Conservation (phyloP, 1,140 invertebrate species). For the Venturia canescens region DNA sequence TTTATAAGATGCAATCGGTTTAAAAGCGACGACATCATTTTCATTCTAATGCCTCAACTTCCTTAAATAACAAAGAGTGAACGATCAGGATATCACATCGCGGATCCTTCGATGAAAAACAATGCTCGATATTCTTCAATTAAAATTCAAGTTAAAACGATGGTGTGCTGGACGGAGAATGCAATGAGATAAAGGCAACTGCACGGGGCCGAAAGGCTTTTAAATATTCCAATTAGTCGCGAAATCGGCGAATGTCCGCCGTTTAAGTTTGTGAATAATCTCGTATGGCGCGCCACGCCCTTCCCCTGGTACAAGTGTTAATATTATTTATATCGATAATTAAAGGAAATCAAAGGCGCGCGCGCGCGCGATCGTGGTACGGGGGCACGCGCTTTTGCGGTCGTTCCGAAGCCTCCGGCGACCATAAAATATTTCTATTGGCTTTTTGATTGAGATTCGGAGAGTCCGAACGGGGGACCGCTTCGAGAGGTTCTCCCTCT, state of each 20-base stretch:
- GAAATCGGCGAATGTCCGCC: slow-evolving; percentile 38
- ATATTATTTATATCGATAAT: slow-evolving; percentile 70
- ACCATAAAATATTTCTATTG: slow-evolving; percentile 68
- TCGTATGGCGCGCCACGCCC: slow-evolving; percentile 30
- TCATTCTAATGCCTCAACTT: too few relatives aligned
- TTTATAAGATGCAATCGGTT: too few relatives aligned
- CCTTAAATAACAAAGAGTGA: too few relatives aligned
- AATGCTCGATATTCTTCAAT: too few relatives aligned
- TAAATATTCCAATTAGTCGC: slow-evolving; percentile 37
- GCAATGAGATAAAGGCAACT: too few relatives aligned
- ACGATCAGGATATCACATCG: too few relatives aligned
- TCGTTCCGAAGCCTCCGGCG: slow-evolving; percentile 56
- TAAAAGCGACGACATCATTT: too few relatives aligned
- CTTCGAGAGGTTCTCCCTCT: slow-evolving; percentile 54
- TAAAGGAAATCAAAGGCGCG: slow-evolving; percentile 58
- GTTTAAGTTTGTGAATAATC: slow-evolving; percentile 41
- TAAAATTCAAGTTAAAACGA: too few relatives aligned
- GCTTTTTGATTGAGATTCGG: slow-evolving; percentile 68
- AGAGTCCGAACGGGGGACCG: slow-evolving; percentile 30
- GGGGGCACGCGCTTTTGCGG: slow-evolving; percentile 49
- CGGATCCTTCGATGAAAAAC: too few relatives aligned
- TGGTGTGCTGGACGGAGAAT: too few relatives aligned
- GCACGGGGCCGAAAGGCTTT: too few relatives aligned
- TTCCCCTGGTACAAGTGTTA: slow-evolving; percentile 59
- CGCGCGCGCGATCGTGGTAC: slow-evolving; percentile 43